A percentile compares a stretch with the other conserved stretches of the same genome.
Conservation (phyloP, 2,888 invertebrate genomes). For the Girardia tigrina region DNA sequence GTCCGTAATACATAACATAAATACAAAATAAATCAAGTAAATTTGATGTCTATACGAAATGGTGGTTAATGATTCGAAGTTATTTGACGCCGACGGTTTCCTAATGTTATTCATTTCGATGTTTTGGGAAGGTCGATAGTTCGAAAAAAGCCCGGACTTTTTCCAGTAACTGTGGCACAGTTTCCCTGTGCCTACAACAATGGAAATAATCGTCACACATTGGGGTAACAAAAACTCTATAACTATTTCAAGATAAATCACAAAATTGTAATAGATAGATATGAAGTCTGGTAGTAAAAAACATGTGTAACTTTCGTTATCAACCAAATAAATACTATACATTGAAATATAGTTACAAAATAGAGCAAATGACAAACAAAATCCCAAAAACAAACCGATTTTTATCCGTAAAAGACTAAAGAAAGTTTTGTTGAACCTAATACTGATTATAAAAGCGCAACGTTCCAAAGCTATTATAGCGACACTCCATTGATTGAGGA, state of each 20-base stretch:
- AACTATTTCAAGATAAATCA: background rate
- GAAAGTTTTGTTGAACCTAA: background rate
- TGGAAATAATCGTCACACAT: background rate
- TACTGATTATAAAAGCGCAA: background rate
- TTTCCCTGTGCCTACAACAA: background rate
- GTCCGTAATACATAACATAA: background rate
- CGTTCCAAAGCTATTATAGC: background rate
- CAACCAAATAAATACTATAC: background rate
- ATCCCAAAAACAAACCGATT: conserved; percentile 3
- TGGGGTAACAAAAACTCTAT: background rate
- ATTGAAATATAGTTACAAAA: background rate
- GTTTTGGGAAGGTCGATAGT: background rate
- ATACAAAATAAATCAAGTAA: background rate
- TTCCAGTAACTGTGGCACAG: background rate
- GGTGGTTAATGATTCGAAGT: background rate
- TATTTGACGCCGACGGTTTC: background rate
- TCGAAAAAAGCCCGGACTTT: background rate
- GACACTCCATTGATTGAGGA: background rate
- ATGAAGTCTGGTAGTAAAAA: background rate
- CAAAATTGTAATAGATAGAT: background rate
- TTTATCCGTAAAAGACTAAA: background rate
- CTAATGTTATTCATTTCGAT: background rate
- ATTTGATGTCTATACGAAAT: background rate
- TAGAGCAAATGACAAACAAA: conserved; percentile 2
- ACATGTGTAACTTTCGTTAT: background rate